Conservation (phyloP, 1,140 invertebrate genomes). For the Proales similis region DNA sequence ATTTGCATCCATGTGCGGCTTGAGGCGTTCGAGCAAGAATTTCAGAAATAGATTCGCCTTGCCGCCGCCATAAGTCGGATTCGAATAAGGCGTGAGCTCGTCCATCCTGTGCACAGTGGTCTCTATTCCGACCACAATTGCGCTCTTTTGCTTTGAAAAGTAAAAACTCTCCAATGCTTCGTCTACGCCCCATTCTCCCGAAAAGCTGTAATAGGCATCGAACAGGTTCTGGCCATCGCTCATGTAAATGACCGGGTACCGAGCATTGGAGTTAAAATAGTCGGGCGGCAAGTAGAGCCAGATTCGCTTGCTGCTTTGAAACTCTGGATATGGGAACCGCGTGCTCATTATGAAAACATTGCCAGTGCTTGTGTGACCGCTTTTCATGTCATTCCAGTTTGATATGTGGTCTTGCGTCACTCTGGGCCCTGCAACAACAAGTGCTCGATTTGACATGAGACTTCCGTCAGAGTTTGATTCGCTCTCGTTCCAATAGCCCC, state of each 20-base stretch:
- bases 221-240: slow-evolving; percentile 36
- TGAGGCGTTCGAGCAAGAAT: slow-evolving; percentile 19
- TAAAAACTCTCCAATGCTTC: slow-evolving; percentile 16
- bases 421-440: neutral
- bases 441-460: slow-evolving; percentile 2
- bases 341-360: slow-evolving; percentile 34
- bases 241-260: slow-evolving; percentile 30
- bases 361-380: neutral
- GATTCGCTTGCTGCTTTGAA: slow-evolving; percentile 10
- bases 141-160: neutral
- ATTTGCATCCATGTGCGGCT: slow-evolving; percentile 30
- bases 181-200: slow-evolving; percentile 30
- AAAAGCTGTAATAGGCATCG: slow-evolving; percentile 10
- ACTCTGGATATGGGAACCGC: slow-evolving; percentile 19
- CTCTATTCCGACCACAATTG: slow-evolving; percentile 24
- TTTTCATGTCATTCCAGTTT: slow-evolving; percentile 16
- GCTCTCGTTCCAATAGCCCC: slow-evolving; percentile 6
- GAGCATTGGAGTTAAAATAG: slow-evolving; percentile 16
- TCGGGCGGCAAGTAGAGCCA: slow-evolving; percentile 33
- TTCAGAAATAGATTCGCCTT: slow-evolving; percentile 24
- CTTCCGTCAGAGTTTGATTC: neutral
- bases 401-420: slow-evolving; percentile 11
- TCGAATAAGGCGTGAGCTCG: slow-evolving; percentile 28
- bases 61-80: slow-evolving; percentile 22
- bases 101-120: neutral